A percentile compares a stretch with the other conserved stretches of the same genome.
Conservation (phyloP, 2,113 vertebrate genomes). For the Phylloscopus trochilus region DNA sequence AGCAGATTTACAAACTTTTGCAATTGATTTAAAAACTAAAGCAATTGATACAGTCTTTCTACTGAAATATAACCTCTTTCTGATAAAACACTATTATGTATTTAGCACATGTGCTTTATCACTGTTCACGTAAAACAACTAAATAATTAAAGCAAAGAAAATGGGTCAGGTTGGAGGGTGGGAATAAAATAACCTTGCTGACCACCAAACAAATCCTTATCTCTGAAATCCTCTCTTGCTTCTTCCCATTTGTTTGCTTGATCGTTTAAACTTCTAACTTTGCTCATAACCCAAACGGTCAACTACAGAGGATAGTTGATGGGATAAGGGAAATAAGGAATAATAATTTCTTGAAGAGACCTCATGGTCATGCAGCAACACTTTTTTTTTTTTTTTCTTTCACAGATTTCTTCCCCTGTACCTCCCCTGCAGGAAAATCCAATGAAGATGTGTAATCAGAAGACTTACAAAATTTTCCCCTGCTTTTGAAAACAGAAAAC, state of each 20-base stretch:
- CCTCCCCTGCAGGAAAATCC: neutral
- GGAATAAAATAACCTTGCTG: neutral
- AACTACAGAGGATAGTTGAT: neutral
- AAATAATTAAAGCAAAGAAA: conserved; percentile 9
- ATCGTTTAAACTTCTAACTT: neutral
- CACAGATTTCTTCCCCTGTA: neutral
- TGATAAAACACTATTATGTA: neutral
- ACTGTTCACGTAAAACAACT: neutral
- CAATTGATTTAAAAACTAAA: neutral
- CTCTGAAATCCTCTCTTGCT: neutral
- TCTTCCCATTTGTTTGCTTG: neutral
- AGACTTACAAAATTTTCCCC: neutral
- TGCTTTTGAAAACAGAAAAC: neutral
- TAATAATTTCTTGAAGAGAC: neutral
- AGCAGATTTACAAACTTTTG: neutral
- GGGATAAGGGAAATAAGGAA: neutral
- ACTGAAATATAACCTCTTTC: neutral
- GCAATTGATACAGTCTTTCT: neutral
- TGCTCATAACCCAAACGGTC: neutral
- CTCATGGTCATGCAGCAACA: neutral
- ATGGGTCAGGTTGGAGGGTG: neutral
- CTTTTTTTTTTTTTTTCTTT: neutral
- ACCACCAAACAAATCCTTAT: neutral
- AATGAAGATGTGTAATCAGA: neutral
- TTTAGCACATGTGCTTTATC: neutral